Evolutionary conservation across 2,797 vertebrate species (phyloP), one percentile per base, ranked within the genome.

Genomic region (Pseudopleuronectes americanus): DNA sequence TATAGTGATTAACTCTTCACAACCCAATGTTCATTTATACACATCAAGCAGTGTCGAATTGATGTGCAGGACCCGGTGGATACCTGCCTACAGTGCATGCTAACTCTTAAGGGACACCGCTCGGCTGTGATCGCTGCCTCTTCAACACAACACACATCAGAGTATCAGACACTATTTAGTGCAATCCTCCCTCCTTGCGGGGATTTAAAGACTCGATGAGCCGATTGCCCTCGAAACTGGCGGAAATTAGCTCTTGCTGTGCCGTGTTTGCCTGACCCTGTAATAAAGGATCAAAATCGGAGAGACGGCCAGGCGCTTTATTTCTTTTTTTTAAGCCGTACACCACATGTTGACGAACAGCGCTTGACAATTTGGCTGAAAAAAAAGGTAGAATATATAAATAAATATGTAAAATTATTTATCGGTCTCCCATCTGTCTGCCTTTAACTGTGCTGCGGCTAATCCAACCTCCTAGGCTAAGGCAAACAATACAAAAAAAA

Each of bases 351-450:
- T 77, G 71, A 78, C 41, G 57, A 77, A 58, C 53, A 62, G 41
- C 68, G 36, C 52, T 71, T 58, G 54, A 52, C 83, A 70, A 76
- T 77, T 48, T 66, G 74, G 49, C 53, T 73, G 55, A 68, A 74
- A 65, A 52, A 69, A 60, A 48, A 84, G 77, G 45, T 36, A 48
- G 63, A 80, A 72, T 51, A 17, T 33, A n/a, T 53, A 71, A 77
- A 78, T 51, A 17, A 56, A n/a, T 53, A 71, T 76, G 74, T 74
- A 64, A 73, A 86, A 73, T n/a, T 51, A 81, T 76, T 85, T 71
- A 84, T 84, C 72, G 21, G 68, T 76, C 68, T 79, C 78, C 85
- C 85, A 90, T 92, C 87, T 90, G 85, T 76, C 68, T 77, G 77
- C 67, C 61, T 84, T 64, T 57, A 87, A 87, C 71, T 64, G 75